Base-by-base conservation (phyloP, 1,140 invertebrate species). In the Pseudomyrmex cubaensis region DNA sequence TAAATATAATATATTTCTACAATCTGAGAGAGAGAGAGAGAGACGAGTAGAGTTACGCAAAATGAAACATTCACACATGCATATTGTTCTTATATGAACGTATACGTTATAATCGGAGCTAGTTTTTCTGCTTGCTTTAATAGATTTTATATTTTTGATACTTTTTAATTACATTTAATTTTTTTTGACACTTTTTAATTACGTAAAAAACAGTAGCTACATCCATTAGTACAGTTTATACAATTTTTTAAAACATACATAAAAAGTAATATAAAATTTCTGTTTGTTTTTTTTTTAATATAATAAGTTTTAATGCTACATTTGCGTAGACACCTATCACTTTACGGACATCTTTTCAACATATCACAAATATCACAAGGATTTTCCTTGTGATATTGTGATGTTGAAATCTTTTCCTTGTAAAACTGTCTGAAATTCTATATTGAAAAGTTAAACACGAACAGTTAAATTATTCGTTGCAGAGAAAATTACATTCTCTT, bases 1-100 rank as follows among this genome's bases (percentile, higher is more conserved):
- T 48, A 75, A 62, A 63, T 46, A 48, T 48, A 75, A 20, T 44
- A 48, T n/a, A 75, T 75, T 75, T 75, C 13, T 57, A 63, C 4
- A 44, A 74, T 75, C 20, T 75, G 15, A 62, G 15, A 13, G 12
- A 35, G 5, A 35, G 5, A 35, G 0, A 35, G 35, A 35, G 5
- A 35, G 35, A 35, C 35, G 35, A 35, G 35, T 5, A 35, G 35
- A 35, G 5, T 5, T 35, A 7, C 35, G 8, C 25, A 13, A 25
- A 64, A 64, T 17, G 46, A 48, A 48, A 50, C 10, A 75, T 52
- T 75, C 22, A 13, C 35, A 35, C 35, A 35, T 35, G 4, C 35
- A 35, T 35, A 35, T 35, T 35, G 35, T 0, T 35, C 0, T 35
- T 35, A 35, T 7, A 35, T 7, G 35, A 35, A 64, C 59, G 22